A percentile compares a stretch with the other conserved stretches of the same genome.
Evolutionary conservation across 2,888 invertebrate species (phyloP).

Genomic region (Acanthoscelides obtectus): DNA sequence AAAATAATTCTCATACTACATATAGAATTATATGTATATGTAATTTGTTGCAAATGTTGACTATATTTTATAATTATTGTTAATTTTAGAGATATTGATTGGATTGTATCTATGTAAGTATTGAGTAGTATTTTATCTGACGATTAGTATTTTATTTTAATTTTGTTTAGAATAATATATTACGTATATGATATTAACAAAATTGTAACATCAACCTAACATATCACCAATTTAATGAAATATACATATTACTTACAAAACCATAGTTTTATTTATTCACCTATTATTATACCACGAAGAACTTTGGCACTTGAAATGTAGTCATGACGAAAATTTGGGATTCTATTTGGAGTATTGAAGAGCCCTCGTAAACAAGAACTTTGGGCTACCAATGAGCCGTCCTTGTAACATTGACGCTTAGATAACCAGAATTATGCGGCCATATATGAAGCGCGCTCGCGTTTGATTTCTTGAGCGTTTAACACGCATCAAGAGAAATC

Average conservation of each 20-base stretch:
- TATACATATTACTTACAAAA: background rate
- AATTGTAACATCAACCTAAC: background rate
- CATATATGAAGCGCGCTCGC: too few relatives aligned
- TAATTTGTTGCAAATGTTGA: background rate
- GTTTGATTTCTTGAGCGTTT: too few relatives aligned
- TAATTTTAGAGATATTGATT: background rate
- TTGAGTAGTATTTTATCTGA: background rate
- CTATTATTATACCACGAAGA: too few relatives aligned
- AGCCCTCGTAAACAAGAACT: too few relatives aligned
- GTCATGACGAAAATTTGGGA: too few relatives aligned
- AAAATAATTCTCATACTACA: background rate
- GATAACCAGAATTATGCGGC: too few relatives aligned
- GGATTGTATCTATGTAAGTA: background rate
- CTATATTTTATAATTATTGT: background rate
- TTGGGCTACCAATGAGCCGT: too few relatives aligned
- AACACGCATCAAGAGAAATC: too few relatives aligned
- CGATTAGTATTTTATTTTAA: background rate
- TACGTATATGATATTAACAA: background rate
- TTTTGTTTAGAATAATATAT: background rate
- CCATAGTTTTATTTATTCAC: too few relatives aligned
- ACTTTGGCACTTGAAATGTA: too few relatives aligned
- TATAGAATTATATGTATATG: background rate
- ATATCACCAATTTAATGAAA: background rate
- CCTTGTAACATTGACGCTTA: too few relatives aligned
- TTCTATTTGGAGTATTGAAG: too few relatives aligned